phyloP scores from a whole-genome alignment of 2,113 vertebrate species.

The Melozone crissalis region DNA sequence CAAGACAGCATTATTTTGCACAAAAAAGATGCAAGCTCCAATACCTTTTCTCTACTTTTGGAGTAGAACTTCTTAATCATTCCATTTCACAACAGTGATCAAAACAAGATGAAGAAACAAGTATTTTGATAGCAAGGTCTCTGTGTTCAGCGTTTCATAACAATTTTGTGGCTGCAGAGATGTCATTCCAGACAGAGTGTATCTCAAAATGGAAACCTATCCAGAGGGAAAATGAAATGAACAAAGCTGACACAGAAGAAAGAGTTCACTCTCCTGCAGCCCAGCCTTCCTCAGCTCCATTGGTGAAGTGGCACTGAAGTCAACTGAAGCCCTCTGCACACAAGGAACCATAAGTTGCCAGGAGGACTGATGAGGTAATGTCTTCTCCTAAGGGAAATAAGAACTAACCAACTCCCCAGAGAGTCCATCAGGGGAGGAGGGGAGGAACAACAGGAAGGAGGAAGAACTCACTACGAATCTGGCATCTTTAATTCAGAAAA shows the following conservation, averaged over 20 bases:
- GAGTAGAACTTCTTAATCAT: not conserved
- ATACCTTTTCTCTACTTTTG: not conserved
- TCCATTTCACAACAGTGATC: not conserved
- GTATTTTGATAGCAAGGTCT: slow-evolving; percentile 3
- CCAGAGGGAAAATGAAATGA: not conserved
- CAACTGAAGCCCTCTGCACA: not conserved
- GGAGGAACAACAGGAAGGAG: not conserved
- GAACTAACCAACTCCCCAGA: not conserved
- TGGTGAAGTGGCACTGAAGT: not conserved
- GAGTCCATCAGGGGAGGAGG: not conserved
- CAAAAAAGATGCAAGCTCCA: not conserved
- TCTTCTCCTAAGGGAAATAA: not conserved
- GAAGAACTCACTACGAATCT: not conserved
- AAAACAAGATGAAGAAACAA: not conserved
- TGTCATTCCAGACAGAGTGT: not conserved
- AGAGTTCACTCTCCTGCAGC: accelerated
- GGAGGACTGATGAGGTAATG: not conserved
- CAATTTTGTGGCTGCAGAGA: not conserved
- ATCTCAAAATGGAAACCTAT: slow-evolving; percentile 26
- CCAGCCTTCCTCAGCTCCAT: not conserved
- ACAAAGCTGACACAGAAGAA: not conserved
- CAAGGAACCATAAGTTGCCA: not conserved
- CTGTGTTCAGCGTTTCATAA: not conserved
- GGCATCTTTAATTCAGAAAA: not conserved
- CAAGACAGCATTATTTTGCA: not conserved